Evolutionary conservation across 2,888 invertebrate genomes (phyloP).

Genomic region (Serrognathus titanus): DNA sequence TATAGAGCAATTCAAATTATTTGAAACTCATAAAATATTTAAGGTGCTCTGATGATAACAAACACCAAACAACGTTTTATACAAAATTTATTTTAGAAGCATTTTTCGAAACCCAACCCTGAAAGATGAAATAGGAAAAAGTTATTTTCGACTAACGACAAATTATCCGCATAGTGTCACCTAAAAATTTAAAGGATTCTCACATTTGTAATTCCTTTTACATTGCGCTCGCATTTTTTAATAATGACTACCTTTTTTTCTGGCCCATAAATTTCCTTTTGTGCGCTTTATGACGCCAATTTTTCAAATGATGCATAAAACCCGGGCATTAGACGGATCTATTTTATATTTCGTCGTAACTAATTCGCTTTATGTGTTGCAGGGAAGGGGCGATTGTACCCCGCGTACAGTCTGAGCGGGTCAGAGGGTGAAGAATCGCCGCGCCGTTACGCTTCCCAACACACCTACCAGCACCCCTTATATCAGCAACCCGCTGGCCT

Average conservation of each 20-base stretch:
- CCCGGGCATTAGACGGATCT: slow-evolving; percentile 13
- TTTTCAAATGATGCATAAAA: slow-evolving; percentile 20
- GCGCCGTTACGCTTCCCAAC: slow-evolving; percentile 56
- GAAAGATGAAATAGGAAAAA: too few species aligned
- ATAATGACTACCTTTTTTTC: neutral
- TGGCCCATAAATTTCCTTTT: neutral
- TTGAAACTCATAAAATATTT: too few species aligned
- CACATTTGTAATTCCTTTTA: neutral
- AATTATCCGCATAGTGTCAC: too few species aligned
- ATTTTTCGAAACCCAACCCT: too few species aligned
- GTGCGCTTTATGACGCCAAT: slow-evolving; percentile 6
- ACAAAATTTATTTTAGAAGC: too few species aligned
- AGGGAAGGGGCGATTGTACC: slow-evolving; percentile 80
- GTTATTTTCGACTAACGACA: too few species aligned
- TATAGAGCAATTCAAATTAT: too few species aligned
- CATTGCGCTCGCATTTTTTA: neutral
- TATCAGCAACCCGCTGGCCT: slow-evolving; percentile 55
- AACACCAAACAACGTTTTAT: too few species aligned
- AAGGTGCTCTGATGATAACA: too few species aligned
- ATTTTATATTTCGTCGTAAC: slow-evolving; percentile 8
- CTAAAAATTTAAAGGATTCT: too few species aligned
- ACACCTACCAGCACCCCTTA: slow-evolving; percentile 54
- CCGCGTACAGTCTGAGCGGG: slow-evolving; percentile 73
- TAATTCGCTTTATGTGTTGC: slow-evolving; percentile 35
- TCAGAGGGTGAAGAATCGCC: slow-evolving; percentile 68